Conservation (phyloP, 2,797 vertebrate genomes). For the Xyrichtys novacula region DNA sequence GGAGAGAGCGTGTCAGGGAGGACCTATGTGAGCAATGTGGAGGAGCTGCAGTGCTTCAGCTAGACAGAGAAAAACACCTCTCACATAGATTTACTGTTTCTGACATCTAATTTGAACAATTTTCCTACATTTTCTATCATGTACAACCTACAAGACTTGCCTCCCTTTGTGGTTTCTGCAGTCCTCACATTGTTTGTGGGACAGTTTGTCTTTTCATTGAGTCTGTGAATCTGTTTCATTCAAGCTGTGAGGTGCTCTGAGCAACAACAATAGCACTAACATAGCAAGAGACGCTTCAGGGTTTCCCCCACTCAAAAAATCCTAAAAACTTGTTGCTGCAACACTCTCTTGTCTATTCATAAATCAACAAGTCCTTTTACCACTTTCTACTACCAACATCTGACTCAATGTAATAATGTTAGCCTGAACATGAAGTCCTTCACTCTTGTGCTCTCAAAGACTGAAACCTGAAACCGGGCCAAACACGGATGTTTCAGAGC, state of each 20-base stretch:
- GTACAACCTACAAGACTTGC: background rate
- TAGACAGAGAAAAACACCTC: background rate
- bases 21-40: background rate
- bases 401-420: background rate
- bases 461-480: constrained; percentile 28
- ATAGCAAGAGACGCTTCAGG: constrained; percentile 28
- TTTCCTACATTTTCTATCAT: background rate
- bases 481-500: constrained; percentile 13
- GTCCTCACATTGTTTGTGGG: constrained; percentile 3
- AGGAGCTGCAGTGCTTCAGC: background rate
- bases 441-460: constrained; percentile 15
- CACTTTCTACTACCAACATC: background rate
- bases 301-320: background rate
- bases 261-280: constrained; percentile 40
- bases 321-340: constrained; percentile 15
- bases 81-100: background rate
- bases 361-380: background rate
- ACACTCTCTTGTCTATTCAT: background rate
- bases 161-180: background rate
- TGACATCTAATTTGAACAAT: no score
- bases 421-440: background rate
- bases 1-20: no score
- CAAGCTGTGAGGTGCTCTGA: constrained; percentile 8
- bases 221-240: constrained; percentile 18
- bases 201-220: constrained; percentile 14